These are phyloP conservation scores for Drosophila carrolli DNA, from an alignment of 1,140 invertebrate species.

Conservation along the genomic window DNA sequence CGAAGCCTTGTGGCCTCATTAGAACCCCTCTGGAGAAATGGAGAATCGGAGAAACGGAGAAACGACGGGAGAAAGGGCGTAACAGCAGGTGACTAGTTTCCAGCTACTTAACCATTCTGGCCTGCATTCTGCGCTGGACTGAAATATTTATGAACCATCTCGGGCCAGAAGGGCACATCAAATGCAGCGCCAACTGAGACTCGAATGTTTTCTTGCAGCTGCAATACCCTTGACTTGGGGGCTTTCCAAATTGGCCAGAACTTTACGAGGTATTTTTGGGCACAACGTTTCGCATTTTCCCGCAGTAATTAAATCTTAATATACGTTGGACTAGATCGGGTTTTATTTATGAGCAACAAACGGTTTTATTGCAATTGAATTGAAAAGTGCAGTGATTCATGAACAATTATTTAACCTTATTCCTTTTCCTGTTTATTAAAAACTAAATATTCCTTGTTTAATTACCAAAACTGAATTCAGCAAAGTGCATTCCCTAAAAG, in stretches of 20 bases:
- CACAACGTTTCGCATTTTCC: not conserved
- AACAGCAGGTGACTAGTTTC: constrained; percentile 32
- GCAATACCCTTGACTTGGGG: constrained; percentile 2
- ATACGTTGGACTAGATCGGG: not conserved
- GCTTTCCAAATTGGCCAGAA: not conserved
- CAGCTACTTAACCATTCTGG: constrained; percentile 40
- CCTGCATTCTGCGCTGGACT: constrained; percentile 30
- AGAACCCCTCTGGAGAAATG: constrained; percentile 16
- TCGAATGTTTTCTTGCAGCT: not conserved
- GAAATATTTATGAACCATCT: constrained; percentile 38
- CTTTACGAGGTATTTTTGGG: not conserved
- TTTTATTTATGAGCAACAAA: not conserved
- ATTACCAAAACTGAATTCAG: not conserved
- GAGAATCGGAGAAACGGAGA: not conserved
- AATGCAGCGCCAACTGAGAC: constrained; percentile 7
- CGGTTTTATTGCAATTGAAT: no score
- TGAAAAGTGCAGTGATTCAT: no score
- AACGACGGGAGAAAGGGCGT: not conserved
- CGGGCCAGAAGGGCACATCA: constrained; percentile 2
- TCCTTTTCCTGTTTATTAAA: no score
- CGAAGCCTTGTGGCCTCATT: constrained; percentile 60
- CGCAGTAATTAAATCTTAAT: not conserved
- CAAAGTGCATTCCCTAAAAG: not conserved
- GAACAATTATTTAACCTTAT: no score
- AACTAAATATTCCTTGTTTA: no score